Conservation (phyloP, 2,888 invertebrate species). For the Cephus pygmeus region DNA sequence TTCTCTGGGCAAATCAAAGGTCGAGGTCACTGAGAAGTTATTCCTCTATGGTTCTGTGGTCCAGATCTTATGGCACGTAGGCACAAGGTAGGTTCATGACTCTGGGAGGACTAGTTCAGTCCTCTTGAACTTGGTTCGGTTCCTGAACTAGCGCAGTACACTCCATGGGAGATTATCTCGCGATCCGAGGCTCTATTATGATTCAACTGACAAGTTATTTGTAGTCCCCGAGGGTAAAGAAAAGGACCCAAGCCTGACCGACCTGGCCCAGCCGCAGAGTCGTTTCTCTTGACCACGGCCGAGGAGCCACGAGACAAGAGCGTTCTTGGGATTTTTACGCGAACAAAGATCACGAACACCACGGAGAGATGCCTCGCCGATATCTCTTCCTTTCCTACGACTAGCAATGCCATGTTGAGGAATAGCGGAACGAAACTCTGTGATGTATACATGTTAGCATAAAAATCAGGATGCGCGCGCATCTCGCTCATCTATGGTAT, state of each 20-base stretch:
- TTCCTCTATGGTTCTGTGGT: background rate
- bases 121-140: background rate
- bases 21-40: background rate
- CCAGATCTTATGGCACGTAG: background rate
- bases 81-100: background rate
- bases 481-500: background rate
- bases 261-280: background rate
- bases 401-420: background rate
- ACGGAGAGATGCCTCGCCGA: slow-evolving; percentile 38
- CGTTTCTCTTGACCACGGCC: slow-evolving; percentile 12
- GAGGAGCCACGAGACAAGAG: slow-evolving; percentile 28
- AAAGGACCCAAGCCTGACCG: slow-evolving; percentile 15
- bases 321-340: slow-evolving; percentile 38
- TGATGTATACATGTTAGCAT: background rate
- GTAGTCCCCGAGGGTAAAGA: slow-evolving; percentile 38
- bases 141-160: slow-evolving; percentile 16
- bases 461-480: background rate
- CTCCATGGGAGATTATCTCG: slow-evolving; percentile 49
- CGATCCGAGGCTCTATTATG: slow-evolving; percentile 57
- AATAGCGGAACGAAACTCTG: background rate
- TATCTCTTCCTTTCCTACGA: slow-evolving; percentile 27
- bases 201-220: slow-evolving; percentile 59
- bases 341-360: slow-evolving; percentile 38
- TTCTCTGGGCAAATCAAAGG: background rate
- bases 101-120: background rate